Conservation (phyloP, 1,140 invertebrate genomes). For the Drosophila sp. region DNA sequence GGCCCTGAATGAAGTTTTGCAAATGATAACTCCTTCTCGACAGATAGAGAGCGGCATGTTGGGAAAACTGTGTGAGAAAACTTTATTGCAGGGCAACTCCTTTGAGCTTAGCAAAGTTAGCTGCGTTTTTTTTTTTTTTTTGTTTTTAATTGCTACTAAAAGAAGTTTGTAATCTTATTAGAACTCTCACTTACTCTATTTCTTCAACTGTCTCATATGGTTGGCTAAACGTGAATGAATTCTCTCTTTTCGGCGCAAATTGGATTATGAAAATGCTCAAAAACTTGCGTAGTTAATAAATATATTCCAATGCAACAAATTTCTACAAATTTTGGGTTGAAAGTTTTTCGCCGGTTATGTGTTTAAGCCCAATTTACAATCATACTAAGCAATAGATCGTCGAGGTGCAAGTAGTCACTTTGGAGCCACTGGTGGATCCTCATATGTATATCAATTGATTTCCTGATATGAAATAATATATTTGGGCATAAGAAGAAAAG, state of each 20-base stretch:
- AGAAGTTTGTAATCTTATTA: slow-evolving; percentile 13
- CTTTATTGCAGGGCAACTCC: background rate
- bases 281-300: background rate
- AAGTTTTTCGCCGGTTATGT: too few relatives aligned
- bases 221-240: slow-evolving; percentile 3
- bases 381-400: too few relatives aligned
- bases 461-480: too few relatives aligned
- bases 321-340: too few relatives aligned
- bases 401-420: too few relatives aligned
- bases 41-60: background rate
- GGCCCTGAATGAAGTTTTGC: background rate
- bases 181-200: slow-evolving; percentile 3
- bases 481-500: too few relatives aligned
- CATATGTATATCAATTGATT: too few relatives aligned
- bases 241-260: too few relatives aligned
- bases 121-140: slow-evolving; percentile 11
- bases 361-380: too few relatives aligned
- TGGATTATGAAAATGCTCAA: background rate
- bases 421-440: too few relatives aligned
- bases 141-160: background rate
- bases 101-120: slow-evolving; percentile 5
- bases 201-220: background rate
- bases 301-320: background rate
- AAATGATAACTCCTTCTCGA: slow-evolving; percentile 13
- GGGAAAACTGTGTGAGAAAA: slow-evolving; percentile 5